Evolutionary conservation across 2,113 vertebrate genomes (phyloP).

Genomic region (Hyla sarda): DNA sequence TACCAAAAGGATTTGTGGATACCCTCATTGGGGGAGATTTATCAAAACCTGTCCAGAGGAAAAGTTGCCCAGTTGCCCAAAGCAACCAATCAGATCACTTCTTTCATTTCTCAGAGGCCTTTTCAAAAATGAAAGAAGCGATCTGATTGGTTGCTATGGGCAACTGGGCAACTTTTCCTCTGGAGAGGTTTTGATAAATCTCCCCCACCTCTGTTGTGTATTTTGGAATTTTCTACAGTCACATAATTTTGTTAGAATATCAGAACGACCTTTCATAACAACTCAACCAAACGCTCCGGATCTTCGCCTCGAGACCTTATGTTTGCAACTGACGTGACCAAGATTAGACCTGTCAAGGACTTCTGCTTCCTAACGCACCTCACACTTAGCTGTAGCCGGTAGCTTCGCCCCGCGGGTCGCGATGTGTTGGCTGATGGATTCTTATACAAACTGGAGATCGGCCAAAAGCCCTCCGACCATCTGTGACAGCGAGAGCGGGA

Average conservation of each 20-base stretch:
- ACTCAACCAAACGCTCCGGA: neutral
- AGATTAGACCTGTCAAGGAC: neutral
- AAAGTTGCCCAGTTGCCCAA: too few species aligned
- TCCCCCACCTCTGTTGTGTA: too few species aligned
- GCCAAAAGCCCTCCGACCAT: neutral
- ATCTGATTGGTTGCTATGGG: too few species aligned
- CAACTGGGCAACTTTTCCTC: too few species aligned
- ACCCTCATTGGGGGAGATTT: too few species aligned
- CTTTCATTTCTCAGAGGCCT: too few species aligned
- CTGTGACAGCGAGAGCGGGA: neutral
- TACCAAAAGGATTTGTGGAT: too few species aligned
- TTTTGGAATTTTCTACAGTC: too few species aligned
- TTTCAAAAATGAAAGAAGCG: too few species aligned
- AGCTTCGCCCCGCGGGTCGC: neutral
- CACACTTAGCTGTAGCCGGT: neutral
- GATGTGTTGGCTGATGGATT: neutral
- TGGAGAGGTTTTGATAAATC: too few species aligned
- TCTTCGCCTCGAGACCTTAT: neutral
- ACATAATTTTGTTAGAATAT: neutral
- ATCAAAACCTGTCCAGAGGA: too few species aligned
- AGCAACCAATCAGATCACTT: too few species aligned
- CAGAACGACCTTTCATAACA: neutral
- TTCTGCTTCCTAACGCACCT: slow-evolving; percentile 1
- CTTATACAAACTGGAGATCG: neutral
- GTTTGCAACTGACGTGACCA: neutral